Base-by-base conservation (phyloP, 2,888 invertebrate species). In the Chalcosyrphus nemorum region DNA sequence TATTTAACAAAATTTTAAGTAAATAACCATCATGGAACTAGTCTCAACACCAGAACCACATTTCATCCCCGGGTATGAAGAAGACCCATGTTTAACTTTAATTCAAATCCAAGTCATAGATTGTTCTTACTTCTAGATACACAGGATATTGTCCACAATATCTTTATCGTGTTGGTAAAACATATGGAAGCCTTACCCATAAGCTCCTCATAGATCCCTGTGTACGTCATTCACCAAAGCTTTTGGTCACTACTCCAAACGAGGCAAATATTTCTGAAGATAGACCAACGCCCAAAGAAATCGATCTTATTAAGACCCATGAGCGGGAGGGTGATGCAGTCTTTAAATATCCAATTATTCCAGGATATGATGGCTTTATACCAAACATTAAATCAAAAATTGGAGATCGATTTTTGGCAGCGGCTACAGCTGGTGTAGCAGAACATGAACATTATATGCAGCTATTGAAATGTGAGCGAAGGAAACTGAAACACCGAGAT, bases 81-180 rank as follows among this genome's bases (percentile, higher is more conserved):
- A 29, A 4, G 1, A 2, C 9, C 2, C 4, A 15, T 32, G 21
- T 2, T 6, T 7, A 52, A 21, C 13, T 32, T 41, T 32, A 65
- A 52, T 54, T 47, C 52, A n/a, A 47, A 32, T 43, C n/a, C 1
- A 29, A 32, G 38, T 32, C 11, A 29, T 32, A 61, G 19, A 21
- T 27, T 15, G 21, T 81, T 45, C 54, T 81, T 32, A 24, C 38
- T 66, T 78, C 0, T 88, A 96, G 96, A 75, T 96, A 96, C 89
- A 94, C 95, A 2, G 96, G 96, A 41, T 95, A 95, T 88, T 95
- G 95, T 88, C 95, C 96, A 0, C 95, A 95, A 88, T 95, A 95
- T 91, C 94, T 94, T 77, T 95, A 94, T 89, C 93, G 95, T 19
- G 93, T 94, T 81, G 96, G 96, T 1, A 94, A 95, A 90, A 95